Conservation (phyloP, 2,797 vertebrate genomes). For the Hydrophis major region DNA sequence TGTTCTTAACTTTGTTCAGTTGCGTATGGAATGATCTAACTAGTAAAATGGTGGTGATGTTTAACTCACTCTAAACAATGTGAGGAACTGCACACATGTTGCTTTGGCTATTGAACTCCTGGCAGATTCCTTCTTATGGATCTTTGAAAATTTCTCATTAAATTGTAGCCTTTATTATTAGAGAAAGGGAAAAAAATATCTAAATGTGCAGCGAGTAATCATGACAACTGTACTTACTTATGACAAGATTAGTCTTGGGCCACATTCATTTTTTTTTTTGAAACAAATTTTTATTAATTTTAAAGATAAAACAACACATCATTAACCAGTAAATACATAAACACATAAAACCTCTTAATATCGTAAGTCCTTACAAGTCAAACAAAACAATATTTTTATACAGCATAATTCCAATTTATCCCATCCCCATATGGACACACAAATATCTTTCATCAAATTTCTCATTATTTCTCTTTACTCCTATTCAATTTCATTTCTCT, state of each 20-base stretch:
- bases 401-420: no score
- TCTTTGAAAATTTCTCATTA: background rate
- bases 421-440: no score
- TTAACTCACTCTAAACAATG: background rate
- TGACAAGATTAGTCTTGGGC: background rate
- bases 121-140: background rate
- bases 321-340: no score
- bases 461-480: no score
- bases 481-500: no score
- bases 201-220: background rate
- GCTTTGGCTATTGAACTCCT: background rate
- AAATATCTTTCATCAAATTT: no score
- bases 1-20: background rate
- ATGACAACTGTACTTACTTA: background rate
- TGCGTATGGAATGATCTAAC: background rate
- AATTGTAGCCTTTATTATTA: background rate
- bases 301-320: no score
- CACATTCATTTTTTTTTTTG: background rate
- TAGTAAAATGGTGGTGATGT: background rate
- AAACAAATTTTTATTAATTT: no score
- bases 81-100: background rate
- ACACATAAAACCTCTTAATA: no score
- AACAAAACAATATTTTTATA: no score
- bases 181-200: background rate
- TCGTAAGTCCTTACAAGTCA: no score